phyloP scores from a whole-genome alignment of 2,113 vertebrate genomes.

The Neolamprologus tretocephalus region DNA sequence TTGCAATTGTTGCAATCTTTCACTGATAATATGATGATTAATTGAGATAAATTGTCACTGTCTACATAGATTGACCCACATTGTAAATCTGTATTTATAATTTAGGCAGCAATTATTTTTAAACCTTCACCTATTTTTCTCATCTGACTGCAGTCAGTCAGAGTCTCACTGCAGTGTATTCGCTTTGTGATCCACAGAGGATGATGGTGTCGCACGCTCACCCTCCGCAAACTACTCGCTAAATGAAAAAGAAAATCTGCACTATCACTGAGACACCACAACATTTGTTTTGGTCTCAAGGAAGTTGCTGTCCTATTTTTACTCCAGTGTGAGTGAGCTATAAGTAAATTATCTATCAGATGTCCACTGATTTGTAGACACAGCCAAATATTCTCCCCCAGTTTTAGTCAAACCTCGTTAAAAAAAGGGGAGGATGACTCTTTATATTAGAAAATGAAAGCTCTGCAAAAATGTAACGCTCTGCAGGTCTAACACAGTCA shows the following conservation, averaged over 20 bases:
- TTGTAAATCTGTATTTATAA: not conserved
- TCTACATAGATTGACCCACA: not conserved
- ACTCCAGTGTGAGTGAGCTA: not conserved
- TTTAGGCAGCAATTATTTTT: not conserved
- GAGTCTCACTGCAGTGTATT: not conserved
- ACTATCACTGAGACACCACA: not conserved
- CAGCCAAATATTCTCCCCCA: not conserved
- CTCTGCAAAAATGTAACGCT: not conserved
- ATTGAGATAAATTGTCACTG: not conserved
- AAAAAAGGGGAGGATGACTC: not conserved
- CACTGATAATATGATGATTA: not conserved
- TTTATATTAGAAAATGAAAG: not conserved
- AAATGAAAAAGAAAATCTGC: not conserved
- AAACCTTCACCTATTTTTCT: not conserved
- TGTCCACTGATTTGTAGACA: not conserved
- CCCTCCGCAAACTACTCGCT: not conserved
- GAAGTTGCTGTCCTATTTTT: not conserved
- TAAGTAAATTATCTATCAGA: not conserved
- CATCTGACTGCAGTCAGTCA: not conserved
- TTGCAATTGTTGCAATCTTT: not conserved
- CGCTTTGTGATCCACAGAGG: not conserved
- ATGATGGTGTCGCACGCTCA: fast-evolving
- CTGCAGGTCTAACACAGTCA: not conserved
- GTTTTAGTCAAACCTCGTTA: not conserved
- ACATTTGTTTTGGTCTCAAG: not conserved